Base-by-base conservation (phyloP, 2,888 invertebrate species). In the Punctoribates punctum region DNA sequence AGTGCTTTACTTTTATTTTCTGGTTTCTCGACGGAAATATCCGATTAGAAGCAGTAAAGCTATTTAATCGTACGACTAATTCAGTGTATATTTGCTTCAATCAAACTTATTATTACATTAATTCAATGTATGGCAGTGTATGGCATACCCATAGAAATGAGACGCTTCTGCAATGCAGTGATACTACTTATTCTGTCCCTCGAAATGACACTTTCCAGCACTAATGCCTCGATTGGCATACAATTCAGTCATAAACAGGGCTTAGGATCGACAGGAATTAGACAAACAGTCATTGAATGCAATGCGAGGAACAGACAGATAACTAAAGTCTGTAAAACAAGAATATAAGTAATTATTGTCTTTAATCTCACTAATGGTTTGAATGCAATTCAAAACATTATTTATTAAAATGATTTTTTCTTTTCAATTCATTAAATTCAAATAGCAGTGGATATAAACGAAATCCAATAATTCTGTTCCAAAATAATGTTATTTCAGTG, bases 171-270 rank as follows among this genome's bases (percentile, higher is more conserved):
- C 38, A 65, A 15, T 38, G 25, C 34, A 65, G 34, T 65, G 62
- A 62, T 62, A 62, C 6, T 6, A 65, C 20, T 29, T 23, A 60
- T 27, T 15, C 34, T n/a, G 29, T 65, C 20, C 29, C 34, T 65
- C 15, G 25, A n/a, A 65, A 65, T 34, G 65, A 65, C 65, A 65
- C 65, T 65, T 65, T 65, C 34, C 65, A 34, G 65, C 65, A 65
- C 27, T 65, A 65, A 65, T 65, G 65, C 38, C 65, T 4, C 4
- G n/a, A 65, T 38, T 65, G 34, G 29, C n/a, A 29, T 29, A 65
- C 29, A 65, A 65, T 38, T 11, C 65, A 4, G 20, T 34, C 29
- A 65, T 65, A 65, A 65, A 65, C 65, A n/a, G 25, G 65, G 65
- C 65, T 65, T 65, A 17, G 38, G 34, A 34, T 42, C 42, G 42